Percentiles rank a stretch among this genome's conserved stretches.
These are phyloP conservation scores for Pseudorasbora parva DNA, from an alignment of 2,113 vertebrate genomes.

Conservation along the genomic window DNA sequence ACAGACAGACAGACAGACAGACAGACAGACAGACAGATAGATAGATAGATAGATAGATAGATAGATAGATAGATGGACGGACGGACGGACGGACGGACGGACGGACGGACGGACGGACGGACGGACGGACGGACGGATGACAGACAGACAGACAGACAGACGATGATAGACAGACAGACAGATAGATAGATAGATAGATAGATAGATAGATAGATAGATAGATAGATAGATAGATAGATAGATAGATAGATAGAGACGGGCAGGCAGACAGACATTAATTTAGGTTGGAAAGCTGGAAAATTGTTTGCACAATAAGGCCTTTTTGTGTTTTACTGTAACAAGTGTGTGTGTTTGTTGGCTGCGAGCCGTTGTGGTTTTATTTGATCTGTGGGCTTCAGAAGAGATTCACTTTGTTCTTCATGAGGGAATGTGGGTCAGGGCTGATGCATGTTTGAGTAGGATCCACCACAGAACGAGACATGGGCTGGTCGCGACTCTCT, in stretches of 20 bases:
- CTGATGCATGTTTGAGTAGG: not conserved
- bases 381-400: conserved; percentile 1
- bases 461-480: not conserved
- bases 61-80: accelerated
- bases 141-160: not conserved
- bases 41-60: not conserved
- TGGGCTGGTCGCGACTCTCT: not conserved
- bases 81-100: not conserved
- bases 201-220: not conserved
- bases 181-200: not conserved
- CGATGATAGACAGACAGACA: not conserved
- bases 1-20: not conserved
- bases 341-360: not conserved
- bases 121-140: not conserved
- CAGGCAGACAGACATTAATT: too few species aligned
- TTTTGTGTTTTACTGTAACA: not conserved
- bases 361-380: not conserved
- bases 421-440: conserved; percentile 3
- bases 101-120: accelerated
- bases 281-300: too few species aligned
- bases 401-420: not conserved
- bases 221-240: not conserved
- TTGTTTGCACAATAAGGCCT: not conserved
- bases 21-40: not conserved
- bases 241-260: not conserved